Base-by-base conservation (phyloP, 2,797 vertebrate species). In the Percopsis omiscomaycus region DNA sequence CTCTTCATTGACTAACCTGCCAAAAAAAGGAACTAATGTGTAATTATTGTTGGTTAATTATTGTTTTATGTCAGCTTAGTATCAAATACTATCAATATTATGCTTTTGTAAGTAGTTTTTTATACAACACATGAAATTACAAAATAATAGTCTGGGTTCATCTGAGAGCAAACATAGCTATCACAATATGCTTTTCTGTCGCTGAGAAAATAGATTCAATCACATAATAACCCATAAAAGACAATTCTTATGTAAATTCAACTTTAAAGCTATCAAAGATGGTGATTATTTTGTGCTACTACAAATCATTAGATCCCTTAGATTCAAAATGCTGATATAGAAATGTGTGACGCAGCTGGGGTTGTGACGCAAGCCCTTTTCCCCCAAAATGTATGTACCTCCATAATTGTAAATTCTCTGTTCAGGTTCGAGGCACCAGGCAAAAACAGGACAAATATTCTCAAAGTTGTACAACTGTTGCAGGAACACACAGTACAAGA, bases 401-500 rank as follows among this genome's bases (percentile, higher is more conserved):
- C 15, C 50, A 15, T 11, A 0, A 51, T 9, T 37, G 37, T 37
- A 37, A 37, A 9, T 37, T 37, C 37, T 6, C 37, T 37, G 9
- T 37, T 9, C 9, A 37, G 9, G 37, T 37, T 37, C 9, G 37
- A 6, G 5, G 8, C 37, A 37, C 32, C 8, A 8, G 32, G 8
- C 37, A 51, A 49, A 22, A 2, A 51, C 9, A 10, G 11, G 10
- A 10, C 0, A 51, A 22, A 51, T 22, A 22, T 22, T 22, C 22
- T 22, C 22, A 22, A 22, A 22, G 22, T 51, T 51, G 50, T 15
- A 51, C 15, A 15, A 51, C 49, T 51, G 49, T 50, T 50, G 15
- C 8, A 16, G 27, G 27, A 64, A 70, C 56, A 55, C 13, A 6
- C 2, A 46, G 1, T 61, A 48, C 44, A 60, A 53, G 12, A 58